These are phyloP conservation scores for Elmis aenea DNA, from an alignment of 2,888 invertebrate genomes.

Conservation along the genomic window DNA sequence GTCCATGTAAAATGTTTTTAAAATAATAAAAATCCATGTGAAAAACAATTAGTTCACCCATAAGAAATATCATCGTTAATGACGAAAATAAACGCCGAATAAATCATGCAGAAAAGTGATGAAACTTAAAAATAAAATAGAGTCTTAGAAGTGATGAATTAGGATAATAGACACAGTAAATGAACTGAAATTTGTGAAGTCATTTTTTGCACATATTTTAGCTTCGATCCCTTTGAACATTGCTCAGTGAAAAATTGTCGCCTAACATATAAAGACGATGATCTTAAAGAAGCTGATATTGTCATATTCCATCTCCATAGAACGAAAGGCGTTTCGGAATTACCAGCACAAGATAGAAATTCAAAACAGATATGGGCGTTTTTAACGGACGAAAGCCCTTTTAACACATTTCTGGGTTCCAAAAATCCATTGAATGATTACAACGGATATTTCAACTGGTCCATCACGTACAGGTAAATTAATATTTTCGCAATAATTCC, in stretches of 20 bases:
- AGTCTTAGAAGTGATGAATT: too few species aligned
- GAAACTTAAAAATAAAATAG: too few species aligned
- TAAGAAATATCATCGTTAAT: too few species aligned
- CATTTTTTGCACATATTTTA: too few species aligned
- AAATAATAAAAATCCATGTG: too few species aligned
- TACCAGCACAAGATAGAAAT: constrained; percentile 49
- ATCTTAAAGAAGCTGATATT: constrained; percentile 55
- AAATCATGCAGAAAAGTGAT: too few species aligned
- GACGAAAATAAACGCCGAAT: too few species aligned
- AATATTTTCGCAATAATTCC: too few species aligned
- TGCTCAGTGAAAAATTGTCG: constrained; percentile 61
- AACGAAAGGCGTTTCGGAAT: constrained; percentile 44
- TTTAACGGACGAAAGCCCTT: constrained; percentile 64
- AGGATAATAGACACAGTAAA: too few species aligned
- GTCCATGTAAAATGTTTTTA: too few species aligned
- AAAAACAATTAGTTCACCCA: too few species aligned
- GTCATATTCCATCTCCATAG: constrained; percentile 59
- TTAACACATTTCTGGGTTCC: constrained; percentile 52
- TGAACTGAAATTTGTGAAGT: too few species aligned
- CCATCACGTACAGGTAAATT: constrained; percentile 60
- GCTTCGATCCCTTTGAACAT: constrained; percentile 51
- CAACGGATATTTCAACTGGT: constrained; percentile 65
- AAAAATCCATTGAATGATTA: constrained; percentile 44
- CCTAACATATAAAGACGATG: constrained; percentile 52
- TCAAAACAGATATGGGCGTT: constrained; percentile 64